phyloP scores from a whole-genome alignment of 2,888 invertebrate species.

The Torymus auratus region DNA sequence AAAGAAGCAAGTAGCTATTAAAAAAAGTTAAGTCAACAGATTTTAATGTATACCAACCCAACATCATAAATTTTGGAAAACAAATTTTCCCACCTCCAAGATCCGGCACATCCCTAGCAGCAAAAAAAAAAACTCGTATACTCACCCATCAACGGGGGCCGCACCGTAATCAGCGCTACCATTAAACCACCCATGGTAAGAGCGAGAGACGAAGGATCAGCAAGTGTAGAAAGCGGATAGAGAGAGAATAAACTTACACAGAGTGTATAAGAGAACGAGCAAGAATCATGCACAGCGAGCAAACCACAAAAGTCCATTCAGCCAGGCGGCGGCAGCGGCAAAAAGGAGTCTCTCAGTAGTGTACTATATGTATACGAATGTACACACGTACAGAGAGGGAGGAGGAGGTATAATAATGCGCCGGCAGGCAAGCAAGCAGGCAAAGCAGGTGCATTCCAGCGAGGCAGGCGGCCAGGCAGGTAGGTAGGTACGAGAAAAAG shows the following conservation, averaged over 20 bases:
- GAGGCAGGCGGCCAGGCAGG: background rate
- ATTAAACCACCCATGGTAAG: constrained; percentile 26
- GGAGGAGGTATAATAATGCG: constrained; percentile 20
- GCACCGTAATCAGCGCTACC: constrained; percentile 40
- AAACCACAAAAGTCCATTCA: constrained; percentile 49
- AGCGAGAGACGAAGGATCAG: constrained; percentile 1
- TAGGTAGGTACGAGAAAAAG: constrained; percentile 14
- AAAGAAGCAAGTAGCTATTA: too few relatives aligned
- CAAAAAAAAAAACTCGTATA: background rate
- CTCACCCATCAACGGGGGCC: constrained; percentile 32
- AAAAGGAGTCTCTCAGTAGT: background rate
- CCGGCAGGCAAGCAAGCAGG: constrained; percentile 25
- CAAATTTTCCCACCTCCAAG: constrained; percentile 1
- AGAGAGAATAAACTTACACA: background rate
- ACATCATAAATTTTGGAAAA: too few relatives aligned
- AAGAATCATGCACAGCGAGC: constrained; percentile 30
- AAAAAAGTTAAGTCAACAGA: too few relatives aligned
- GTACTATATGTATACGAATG: background rate
- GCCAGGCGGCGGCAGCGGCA: constrained; percentile 3
- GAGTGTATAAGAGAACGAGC: background rate
- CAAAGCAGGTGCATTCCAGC: constrained; percentile 46
- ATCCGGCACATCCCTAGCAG: constrained; percentile 21
- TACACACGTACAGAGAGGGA: background rate
- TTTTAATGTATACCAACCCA: too few relatives aligned
- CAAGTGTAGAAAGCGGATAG: background rate